A percentile compares a stretch with the other conserved stretches of the same genome.
These are phyloP conservation scores for Grammomys surdaster DNA, from an alignment of 2,113 vertebrate species.

Conservation along the genomic window DNA sequence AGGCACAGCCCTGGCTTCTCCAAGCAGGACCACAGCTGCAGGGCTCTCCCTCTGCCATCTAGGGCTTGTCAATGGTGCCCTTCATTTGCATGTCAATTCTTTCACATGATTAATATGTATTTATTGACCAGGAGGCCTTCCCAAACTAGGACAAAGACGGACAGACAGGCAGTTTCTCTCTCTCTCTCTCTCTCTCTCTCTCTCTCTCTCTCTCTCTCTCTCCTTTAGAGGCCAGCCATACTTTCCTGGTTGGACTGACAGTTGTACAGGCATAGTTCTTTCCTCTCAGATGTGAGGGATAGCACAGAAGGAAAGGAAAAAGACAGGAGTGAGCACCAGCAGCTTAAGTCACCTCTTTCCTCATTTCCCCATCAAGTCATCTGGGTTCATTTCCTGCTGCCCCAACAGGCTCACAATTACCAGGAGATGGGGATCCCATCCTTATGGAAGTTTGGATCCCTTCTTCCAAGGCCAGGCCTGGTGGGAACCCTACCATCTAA, in stretches of 20 bases:
- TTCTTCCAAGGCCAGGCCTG: not conserved
- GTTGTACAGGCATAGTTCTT: slow-evolving; percentile 65
- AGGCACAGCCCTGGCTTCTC: slow-evolving; percentile 54
- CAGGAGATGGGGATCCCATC: not conserved
- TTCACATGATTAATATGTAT: slow-evolving; percentile 52
- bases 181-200: not conserved
- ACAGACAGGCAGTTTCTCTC: slow-evolving; percentile 10
- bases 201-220: no score
- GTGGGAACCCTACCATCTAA: not conserved
- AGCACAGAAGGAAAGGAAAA: slow-evolving; percentile 30
- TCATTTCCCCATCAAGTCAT: not conserved
- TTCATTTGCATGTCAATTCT: slow-evolving; percentile 49
- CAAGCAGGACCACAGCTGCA: slow-evolving; percentile 71
- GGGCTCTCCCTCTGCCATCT: slow-evolving; percentile 70
- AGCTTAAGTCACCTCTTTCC: not conserved
- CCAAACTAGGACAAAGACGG: slow-evolving; percentile 70
- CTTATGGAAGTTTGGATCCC: not conserved
- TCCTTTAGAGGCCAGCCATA: slow-evolving; percentile 60
- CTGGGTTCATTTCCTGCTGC: not conserved
- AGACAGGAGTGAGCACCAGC: not conserved
- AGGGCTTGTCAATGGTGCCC: slow-evolving; percentile 59
- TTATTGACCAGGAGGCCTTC: slow-evolving; percentile 76
- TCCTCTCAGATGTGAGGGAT: not conserved
- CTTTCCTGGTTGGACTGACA: slow-evolving; percentile 71
- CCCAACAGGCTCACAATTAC: not conserved